phyloP scores from a whole-genome alignment of 2,888 invertebrate genomes.

The Eledona agricola region DNA sequence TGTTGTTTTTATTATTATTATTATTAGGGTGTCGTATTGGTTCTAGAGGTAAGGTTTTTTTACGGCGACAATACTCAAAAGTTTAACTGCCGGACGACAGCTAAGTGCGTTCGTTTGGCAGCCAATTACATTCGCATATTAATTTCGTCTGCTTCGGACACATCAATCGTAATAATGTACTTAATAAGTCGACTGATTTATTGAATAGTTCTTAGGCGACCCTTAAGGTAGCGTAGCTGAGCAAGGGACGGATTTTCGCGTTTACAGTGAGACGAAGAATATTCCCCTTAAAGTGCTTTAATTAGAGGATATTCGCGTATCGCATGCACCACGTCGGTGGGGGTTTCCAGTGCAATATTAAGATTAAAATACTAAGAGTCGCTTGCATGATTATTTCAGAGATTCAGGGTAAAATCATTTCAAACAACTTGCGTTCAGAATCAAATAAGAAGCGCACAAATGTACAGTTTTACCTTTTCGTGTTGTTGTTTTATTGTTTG shows the following conservation, averaged over 20 bases:
- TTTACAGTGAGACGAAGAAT: conserved; percentile 20
- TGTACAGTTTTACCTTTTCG: conserved; percentile 38
- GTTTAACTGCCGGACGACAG: conserved; percentile 2
- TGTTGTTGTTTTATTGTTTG: conserved; percentile 39
- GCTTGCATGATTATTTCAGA: conserved; percentile 12
- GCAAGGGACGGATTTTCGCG: conserved; percentile 13
- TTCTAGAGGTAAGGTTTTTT: conserved; percentile 4
- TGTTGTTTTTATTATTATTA: conserved; percentile 16
- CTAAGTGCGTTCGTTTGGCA: conserved; percentile 1
- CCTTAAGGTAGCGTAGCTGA: conserved; percentile 25
- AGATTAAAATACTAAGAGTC: conserved; percentile 10
- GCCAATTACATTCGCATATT: conserved; percentile 7
- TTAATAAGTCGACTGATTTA: conserved; percentile 40
- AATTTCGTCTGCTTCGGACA: background rate
- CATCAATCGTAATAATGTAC: conserved; percentile 36
- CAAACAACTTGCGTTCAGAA: conserved; percentile 22
- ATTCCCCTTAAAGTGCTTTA: conserved; percentile 39
- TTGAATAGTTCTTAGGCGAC: conserved; percentile 24
- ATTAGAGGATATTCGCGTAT: conserved; percentile 28
- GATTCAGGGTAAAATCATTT: conserved; percentile 35
- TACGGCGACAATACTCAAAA: conserved; percentile 22
- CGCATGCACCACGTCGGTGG: conserved; percentile 1
- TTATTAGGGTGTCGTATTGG: conserved; percentile 1
- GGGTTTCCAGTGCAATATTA: conserved; percentile 33
- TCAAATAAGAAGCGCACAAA: conserved; percentile 36